These are phyloP conservation scores for Psittacus erithacus DNA, from an alignment of 2,113 vertebrate species.

Conservation along the genomic window DNA sequence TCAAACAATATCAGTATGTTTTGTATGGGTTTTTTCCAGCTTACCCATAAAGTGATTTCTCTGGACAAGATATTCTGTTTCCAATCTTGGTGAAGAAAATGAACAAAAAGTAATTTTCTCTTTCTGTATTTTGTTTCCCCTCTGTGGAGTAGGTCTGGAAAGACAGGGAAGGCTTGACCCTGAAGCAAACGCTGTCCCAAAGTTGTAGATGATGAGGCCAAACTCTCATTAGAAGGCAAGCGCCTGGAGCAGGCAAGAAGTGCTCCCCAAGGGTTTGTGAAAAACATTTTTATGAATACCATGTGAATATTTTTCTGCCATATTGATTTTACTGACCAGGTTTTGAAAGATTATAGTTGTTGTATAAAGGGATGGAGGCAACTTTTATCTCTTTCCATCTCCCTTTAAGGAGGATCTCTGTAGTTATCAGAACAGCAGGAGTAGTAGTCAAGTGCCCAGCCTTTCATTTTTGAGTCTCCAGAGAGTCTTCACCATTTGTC, in stretches of 20 bases:
- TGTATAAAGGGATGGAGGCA: background rate
- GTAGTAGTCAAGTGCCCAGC: background rate
- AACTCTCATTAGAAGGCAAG: background rate
- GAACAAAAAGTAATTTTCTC: constrained; percentile 27
- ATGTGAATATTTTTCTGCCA: background rate
- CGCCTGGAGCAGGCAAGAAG: background rate
- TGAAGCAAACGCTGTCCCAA: background rate
- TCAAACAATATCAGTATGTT: background rate
- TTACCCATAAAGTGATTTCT: background rate
- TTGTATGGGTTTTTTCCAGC: background rate
- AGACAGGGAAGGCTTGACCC: background rate
- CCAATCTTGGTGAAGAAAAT: background rate
- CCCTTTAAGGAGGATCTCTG: background rate
- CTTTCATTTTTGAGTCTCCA: background rate
- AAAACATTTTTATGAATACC: background rate
- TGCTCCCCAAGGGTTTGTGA: background rate
- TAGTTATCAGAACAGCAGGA: background rate
- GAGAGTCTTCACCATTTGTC: background rate
- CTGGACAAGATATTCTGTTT: background rate
- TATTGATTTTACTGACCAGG: background rate
- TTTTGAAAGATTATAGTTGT: background rate
- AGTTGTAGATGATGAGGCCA: background rate
- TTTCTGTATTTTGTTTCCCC: background rate
- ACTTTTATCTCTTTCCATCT: background rate
- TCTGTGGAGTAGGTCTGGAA: constrained; percentile 6